phyloP scores from a whole-genome alignment of 2,888 invertebrate species.

The Chironomus riparius region DNA sequence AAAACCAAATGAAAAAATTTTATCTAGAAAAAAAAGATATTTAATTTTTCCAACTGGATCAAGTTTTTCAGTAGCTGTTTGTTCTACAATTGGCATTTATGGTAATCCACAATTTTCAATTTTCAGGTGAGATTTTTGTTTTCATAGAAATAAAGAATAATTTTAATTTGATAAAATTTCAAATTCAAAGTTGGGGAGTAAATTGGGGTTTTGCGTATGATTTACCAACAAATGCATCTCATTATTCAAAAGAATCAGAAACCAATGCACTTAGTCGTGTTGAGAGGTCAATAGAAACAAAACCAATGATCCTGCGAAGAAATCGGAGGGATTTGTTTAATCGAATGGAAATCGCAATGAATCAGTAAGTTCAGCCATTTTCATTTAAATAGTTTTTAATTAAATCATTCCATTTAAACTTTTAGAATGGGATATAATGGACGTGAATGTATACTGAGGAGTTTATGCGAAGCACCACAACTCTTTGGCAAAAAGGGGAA shows the following conservation, averaged over 20 bases:
- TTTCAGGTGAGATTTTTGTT: conserved; percentile 36
- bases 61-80: conserved; percentile 20
- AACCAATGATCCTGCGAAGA: conserved; percentile 48
- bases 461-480: conserved; percentile 64
- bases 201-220: conserved; percentile 65
- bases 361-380: conserved; percentile 50
- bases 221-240: conserved; percentile 40
- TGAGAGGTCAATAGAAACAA: conserved; percentile 36
- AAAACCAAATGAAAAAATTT: conserved; percentile 29
- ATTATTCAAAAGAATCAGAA: neutral
- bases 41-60: conserved; percentile 44
- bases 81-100: conserved; percentile 19
- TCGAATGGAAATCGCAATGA: conserved; percentile 57
- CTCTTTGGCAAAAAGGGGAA: conserved; percentile 51
- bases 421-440: conserved; percentile 69
- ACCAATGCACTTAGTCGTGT: conserved; percentile 32
- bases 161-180: conserved; percentile 30
- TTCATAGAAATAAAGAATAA: conserved; percentile 48
- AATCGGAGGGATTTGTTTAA: conserved; percentile 58
- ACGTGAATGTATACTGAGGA: conserved; percentile 57
- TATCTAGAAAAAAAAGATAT: conserved; percentile 44
- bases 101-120: conserved; percentile 24
- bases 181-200: conserved; percentile 52
- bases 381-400: neutral
- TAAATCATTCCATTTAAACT: conserved; percentile 30